Conservation (phyloP, 1,140 invertebrate species). For the Drosophila littoralis region DNA sequence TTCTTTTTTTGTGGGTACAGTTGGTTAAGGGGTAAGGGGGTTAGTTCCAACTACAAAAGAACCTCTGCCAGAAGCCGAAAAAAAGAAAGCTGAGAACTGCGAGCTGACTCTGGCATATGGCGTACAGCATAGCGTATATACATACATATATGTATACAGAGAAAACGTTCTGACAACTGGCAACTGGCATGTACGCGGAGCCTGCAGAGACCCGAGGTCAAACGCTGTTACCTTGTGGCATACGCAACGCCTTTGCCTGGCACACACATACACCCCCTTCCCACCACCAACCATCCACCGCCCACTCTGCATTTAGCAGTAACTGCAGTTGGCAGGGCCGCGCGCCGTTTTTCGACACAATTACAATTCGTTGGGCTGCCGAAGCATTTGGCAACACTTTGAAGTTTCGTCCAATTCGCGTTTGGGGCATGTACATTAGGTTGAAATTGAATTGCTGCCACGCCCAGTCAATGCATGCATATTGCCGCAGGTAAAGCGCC, state of each 20-base stretch:
- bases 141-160: background rate
- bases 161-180: background rate
- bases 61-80: background rate
- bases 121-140: background rate
- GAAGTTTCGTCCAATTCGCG: slow-evolving; percentile 13
- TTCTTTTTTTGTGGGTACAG: no score
- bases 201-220: slow-evolving; percentile 8
- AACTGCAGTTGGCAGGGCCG: background rate
- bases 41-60: slow-evolving; percentile 10
- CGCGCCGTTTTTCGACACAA: slow-evolving; percentile 7
- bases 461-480: slow-evolving; percentile 13
- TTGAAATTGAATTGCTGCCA: slow-evolving; percentile 47
- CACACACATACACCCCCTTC: background rate
- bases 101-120: background rate
- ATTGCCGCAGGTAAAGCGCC: slow-evolving; percentile 17
- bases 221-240: slow-evolving; percentile 15
- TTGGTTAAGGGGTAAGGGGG: background rate
- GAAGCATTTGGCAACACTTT: background rate
- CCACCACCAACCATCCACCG: background rate
- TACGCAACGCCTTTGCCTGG: background rate
- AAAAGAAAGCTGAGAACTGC: slow-evolving; percentile 5
- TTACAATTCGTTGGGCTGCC: slow-evolving; percentile 32
- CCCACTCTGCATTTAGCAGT: slow-evolving; percentile 9
- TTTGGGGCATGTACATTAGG: slow-evolving; percentile 1
- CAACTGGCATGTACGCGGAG: slow-evolving; percentile 2